phyloP scores from a whole-genome alignment of 2,113 vertebrate species.

The Coracopsis vasa region DNA sequence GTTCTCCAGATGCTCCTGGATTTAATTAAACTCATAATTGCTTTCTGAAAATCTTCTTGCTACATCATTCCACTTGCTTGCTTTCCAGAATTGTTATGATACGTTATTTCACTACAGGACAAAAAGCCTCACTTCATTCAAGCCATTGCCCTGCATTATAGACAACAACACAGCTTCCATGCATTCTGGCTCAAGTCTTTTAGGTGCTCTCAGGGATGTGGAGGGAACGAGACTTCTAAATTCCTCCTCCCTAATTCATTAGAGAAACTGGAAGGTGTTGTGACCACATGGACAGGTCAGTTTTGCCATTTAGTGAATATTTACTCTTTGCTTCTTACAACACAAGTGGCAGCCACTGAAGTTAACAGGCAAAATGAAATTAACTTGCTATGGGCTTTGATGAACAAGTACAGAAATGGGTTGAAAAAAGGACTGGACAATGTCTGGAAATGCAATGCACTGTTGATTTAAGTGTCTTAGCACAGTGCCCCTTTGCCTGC shows the following conservation, averaged over 20 bases:
- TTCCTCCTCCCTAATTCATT: not conserved
- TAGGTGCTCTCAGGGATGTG: not conserved
- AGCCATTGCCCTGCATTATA: not conserved
- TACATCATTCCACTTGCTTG: not conserved
- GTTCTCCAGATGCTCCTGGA: slow-evolving; percentile 27
- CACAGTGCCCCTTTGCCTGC: not conserved
- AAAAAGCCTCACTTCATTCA: not conserved
- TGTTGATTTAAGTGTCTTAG: not conserved
- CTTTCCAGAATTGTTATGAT: not conserved
- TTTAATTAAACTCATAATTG: slow-evolving; percentile 34
- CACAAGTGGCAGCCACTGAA: not conserved
- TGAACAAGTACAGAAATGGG: accelerated
- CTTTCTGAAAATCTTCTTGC: slow-evolving; percentile 1
- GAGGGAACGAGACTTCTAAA: not conserved
- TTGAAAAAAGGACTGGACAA: not conserved
- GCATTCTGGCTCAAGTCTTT: not conserved
- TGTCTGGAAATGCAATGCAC: not conserved
- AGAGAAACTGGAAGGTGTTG: not conserved
- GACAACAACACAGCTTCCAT: not conserved
- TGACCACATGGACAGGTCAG: not conserved
- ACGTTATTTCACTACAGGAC: not conserved
- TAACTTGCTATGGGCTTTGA: not conserved
- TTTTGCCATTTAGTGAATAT: not conserved
- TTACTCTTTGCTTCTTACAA: not conserved
- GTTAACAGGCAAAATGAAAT: not conserved